phyloP scores from a whole-genome alignment of 1,140 invertebrate genomes.

The Geopemphigus sp. region DNA sequence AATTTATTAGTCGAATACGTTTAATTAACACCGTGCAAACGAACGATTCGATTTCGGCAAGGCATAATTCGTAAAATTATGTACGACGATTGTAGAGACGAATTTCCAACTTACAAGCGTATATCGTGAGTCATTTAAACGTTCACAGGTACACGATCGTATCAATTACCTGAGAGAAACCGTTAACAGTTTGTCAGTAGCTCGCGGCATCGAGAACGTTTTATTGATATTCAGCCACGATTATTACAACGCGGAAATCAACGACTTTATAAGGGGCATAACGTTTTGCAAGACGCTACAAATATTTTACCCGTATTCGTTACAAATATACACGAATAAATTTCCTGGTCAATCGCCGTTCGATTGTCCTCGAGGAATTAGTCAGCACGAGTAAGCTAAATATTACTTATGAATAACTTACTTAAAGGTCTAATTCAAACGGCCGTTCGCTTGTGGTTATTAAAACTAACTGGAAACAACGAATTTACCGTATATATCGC shows the following conservation, averaged over 20 bases:
- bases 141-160: slow-evolving; percentile 80
- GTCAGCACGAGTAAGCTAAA: slow-evolving; percentile 79
- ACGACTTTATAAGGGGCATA: slow-evolving; percentile 76
- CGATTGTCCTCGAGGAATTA: slow-evolving; percentile 89
- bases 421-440: no score
- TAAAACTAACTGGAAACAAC: no score
- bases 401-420: background rate
- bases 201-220: slow-evolving; percentile 80
- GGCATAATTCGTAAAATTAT: no score
- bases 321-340: slow-evolving; percentile 85
- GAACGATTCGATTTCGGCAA: no score
- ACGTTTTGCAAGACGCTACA: slow-evolving; percentile 76
- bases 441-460: no score
- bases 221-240: slow-evolving; percentile 97
- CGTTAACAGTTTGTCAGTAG: slow-evolving; percentile 86
- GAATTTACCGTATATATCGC: no score
- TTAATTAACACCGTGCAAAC: no score
- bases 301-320: slow-evolving; percentile 96
- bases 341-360: slow-evolving; percentile 92
- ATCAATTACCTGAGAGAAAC: slow-evolving; percentile 88
- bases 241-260: slow-evolving; percentile 87
- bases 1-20: no score
- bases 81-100: no score
- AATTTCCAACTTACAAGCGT: no score
- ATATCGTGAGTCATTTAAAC: background rate